Percentiles rank a stretch among this genome's conserved stretches.
These are phyloP conservation scores for Pungitius pungitius DNA, from an alignment of 2,113 vertebrate species.

Conservation along the genomic window DNA sequence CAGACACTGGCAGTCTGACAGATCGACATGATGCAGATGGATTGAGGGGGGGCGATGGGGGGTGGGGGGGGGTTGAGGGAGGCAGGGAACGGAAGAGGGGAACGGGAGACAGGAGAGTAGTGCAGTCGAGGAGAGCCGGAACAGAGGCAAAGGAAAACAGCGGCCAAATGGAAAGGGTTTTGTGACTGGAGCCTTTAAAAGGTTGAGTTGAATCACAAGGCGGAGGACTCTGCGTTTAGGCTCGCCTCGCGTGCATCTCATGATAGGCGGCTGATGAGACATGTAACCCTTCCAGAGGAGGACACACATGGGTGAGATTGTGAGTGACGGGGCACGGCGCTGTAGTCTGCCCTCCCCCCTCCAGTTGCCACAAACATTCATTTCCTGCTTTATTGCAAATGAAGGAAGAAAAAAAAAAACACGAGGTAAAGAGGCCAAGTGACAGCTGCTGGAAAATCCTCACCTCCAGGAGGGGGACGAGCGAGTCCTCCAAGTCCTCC, in stretches of 20 bases:
- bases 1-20: slow-evolving; percentile 89
- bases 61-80: slow-evolving; percentile 42
- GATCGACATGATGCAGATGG: slow-evolving; percentile 89
- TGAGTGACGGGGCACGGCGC: slow-evolving; percentile 69
- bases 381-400: slow-evolving; percentile 81
- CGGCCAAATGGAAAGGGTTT: slow-evolving; percentile 15
- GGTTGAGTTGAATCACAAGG: slow-evolving; percentile 21
- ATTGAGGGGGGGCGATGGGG: slow-evolving; percentile 76
- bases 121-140: slow-evolving; percentile 25
- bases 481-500: slow-evolving; percentile 85
- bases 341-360: slow-evolving; percentile 61
- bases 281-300: slow-evolving; percentile 67
- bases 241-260: slow-evolving; percentile 51
- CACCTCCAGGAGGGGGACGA: slow-evolving; percentile 68
- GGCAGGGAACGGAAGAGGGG: slow-evolving; percentile 54
- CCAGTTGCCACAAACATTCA: slow-evolving; percentile 80
- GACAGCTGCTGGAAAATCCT: slow-evolving; percentile 88
- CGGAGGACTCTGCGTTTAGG: slow-evolving; percentile 14
- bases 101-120: slow-evolving; percentile 46
- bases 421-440: slow-evolving; percentile 57
- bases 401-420: slow-evolving; percentile 34
- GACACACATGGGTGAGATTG: slow-evolving; percentile 71
- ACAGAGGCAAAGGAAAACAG: slow-evolving; percentile 43
- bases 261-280: slow-evolving; percentile 76
- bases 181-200: slow-evolving; percentile 22